Base-by-base conservation (phyloP, 1,140 invertebrate genomes). In the Rhyzopertha dominica region DNA sequence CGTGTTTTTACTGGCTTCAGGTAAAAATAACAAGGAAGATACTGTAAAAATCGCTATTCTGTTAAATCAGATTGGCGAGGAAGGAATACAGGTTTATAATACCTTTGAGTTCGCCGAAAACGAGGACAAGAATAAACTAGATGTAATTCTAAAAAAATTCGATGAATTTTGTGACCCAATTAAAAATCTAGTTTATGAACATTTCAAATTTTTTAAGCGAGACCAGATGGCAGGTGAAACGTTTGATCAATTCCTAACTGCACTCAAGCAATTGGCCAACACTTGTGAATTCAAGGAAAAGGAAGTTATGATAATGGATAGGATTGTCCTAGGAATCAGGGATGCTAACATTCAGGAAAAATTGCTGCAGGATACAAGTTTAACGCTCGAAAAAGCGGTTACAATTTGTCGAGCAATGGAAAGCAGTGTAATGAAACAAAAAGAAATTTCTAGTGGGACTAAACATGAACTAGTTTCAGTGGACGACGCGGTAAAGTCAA, bases 101-200 rank as follows among this genome's bases (percentile, higher is more conserved):
- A 50, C 47, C 7, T 53, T 43, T 28, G 30, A 44, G 36, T 49
- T 38, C 30, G 19, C 20, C 1, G 19, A 28, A 30, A 42, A 38
- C 5, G 49, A 25, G 5, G 47, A 49, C 20, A 20, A 28, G 20
- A 54, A 54, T 35, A 49, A 53, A 45, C 38, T 25, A 4, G 18
- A 39, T 3, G 28, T 18, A 8, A 52, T 54, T 10, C 10, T 50
- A 5, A 24, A 39, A 29, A 40, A 34, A 24, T 59, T 54, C 25
- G 22, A 56, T 1, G 22, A 25, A 16, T 46, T 56, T 41, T 57
- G 52, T 40, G 30, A 45, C 9, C 37, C 35, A 2, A 22, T 20
- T 37, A 41, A 45, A 32, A 56, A 59, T 26, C 30, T 47, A 20
- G 25, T 53, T 4, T 56, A 52, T 39, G 51, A 54, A 35, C 31